Base-by-base conservation (phyloP, 2,113 vertebrate genomes). In the Cinclus cinclus region DNA sequence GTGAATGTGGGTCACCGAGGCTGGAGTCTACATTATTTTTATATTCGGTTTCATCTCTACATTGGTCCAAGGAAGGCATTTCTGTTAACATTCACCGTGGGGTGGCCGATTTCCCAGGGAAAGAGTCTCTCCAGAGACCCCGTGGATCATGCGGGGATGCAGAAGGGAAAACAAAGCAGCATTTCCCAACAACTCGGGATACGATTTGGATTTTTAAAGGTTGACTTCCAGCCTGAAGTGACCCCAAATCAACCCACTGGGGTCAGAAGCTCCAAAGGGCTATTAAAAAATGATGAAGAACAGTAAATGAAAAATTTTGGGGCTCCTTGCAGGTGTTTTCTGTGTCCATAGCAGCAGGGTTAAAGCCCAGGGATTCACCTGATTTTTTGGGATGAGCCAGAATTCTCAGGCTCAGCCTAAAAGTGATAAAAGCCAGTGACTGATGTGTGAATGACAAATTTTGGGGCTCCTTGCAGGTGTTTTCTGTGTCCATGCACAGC, bases 101-200 rank as follows among this genome's bases (percentile, higher is more conserved):
- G 1, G 8, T 3, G 22, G 67, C 42, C 22, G 30, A 21, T 37
- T 55, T 53, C 50, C 71, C 63, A 15, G 5, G 12, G 16, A 6
- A 15, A 63, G 13, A 2, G 11, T 8, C 16, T 17, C 9, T 7
- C 31, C 62, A 12, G 24, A 47, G 27, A 21, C 6, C 39, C 0
- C 0, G 3, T 1, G 24, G 60, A 10, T 16, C 27, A 28, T 9
- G 9, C 0, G 39, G 33, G 50, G 65, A 68, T 35, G 13, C 1
- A 3, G 27, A 46, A 50, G 11, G 42, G 15, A 42, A 46, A 73
- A 1, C 56, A 27, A 35, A 8, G 5, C 21, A 56, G 35, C 30
- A 18, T 4, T 39, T 59, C 27, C n/a, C 28, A 27, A 1, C 0
- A 21, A 35, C 25, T 39, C 39, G 13, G 24, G 6, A 27, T 9